phyloP scores from a whole-genome alignment of 2,888 invertebrate species.

The Polietes domitor region DNA sequence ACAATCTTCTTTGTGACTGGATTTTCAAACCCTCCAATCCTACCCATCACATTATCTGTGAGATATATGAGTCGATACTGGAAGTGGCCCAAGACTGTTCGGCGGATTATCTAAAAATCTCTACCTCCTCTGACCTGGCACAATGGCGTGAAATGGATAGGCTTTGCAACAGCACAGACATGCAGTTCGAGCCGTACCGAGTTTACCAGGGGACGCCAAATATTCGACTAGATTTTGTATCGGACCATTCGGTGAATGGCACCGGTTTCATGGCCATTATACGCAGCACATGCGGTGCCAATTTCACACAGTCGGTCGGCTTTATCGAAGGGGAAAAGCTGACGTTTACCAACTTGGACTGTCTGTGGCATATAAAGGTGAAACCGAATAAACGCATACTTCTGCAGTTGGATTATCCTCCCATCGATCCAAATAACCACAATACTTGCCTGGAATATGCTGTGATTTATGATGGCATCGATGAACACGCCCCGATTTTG shows the following conservation, averaged over 20 bases:
- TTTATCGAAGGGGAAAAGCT: conserved; percentile 77
- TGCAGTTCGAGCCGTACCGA: conserved; percentile 76
- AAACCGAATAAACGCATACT: conserved; percentile 87
- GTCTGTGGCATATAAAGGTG: conserved; percentile 89
- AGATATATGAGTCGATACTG: conserved; percentile 83
- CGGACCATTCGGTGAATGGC: conserved; percentile 83
- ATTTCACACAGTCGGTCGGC: conserved; percentile 83
- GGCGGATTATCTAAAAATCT: conserved; percentile 85
- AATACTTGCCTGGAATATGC: conserved; percentile 77
- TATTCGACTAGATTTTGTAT: conserved; percentile 86
- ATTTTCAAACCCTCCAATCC: conserved; percentile 83
- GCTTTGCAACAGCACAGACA: conserved; percentile 82
- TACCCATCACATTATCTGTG: conserved; percentile 84
- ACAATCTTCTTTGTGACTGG: conserved; percentile 88
- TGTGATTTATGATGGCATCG: conserved; percentile 87
- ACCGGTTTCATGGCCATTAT: conserved; percentile 89
- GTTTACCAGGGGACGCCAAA: conserved; percentile 81
- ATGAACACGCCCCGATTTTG: conserved; percentile 86
- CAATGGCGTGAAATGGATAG: conserved; percentile 83
- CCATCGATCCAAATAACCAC: background rate
- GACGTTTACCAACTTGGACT: conserved; percentile 77
- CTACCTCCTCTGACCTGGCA: conserved; percentile 80
- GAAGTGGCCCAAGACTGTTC: conserved; percentile 83
- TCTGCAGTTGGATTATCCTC: conserved; percentile 84
- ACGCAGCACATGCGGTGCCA: conserved; percentile 89